phyloP scores from a whole-genome alignment of 1,140 invertebrate genomes.

The Gonioctena quinquepunctata region DNA sequence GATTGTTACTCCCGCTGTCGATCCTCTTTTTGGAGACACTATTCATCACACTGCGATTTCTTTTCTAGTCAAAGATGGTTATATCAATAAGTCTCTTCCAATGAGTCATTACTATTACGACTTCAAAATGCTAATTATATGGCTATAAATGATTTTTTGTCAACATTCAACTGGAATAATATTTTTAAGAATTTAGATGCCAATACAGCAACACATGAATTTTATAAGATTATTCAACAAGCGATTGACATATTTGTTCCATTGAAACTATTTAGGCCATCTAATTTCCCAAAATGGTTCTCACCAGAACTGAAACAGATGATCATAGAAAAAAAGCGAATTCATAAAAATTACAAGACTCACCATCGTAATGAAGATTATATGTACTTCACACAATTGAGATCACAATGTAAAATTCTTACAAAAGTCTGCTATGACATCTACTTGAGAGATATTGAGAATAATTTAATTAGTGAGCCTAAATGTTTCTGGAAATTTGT shows the following conservation, averaged over 20 bases:
- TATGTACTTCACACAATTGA: neutral
- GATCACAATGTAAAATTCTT: conserved; percentile 3
- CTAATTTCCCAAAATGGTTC: neutral
- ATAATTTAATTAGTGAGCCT: neutral
- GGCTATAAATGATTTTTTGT: neutral
- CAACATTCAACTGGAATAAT: conserved; percentile 1
- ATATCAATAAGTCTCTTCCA: neutral
- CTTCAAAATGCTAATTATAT: neutral
- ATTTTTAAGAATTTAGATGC: neutral
- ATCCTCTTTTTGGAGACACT: neutral
- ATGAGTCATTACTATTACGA: neutral
- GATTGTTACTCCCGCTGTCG: neutral
- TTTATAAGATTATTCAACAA: neutral
- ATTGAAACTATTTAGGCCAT: neutral
- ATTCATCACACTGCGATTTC: neutral
- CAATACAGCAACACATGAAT: neutral
- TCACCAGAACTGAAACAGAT: neutral
- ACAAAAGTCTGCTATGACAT: neutral
- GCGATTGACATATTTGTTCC: conserved; percentile 8
- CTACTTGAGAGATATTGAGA: neutral
- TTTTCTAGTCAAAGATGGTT: neutral
- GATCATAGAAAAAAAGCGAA: neutral
- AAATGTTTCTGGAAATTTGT: neutral
- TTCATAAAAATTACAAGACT: neutral
- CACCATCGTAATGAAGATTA: neutral